Evolutionary conservation across 2,888 invertebrate genomes (phyloP).

Genomic region (Erannis defoliaria): DNA sequence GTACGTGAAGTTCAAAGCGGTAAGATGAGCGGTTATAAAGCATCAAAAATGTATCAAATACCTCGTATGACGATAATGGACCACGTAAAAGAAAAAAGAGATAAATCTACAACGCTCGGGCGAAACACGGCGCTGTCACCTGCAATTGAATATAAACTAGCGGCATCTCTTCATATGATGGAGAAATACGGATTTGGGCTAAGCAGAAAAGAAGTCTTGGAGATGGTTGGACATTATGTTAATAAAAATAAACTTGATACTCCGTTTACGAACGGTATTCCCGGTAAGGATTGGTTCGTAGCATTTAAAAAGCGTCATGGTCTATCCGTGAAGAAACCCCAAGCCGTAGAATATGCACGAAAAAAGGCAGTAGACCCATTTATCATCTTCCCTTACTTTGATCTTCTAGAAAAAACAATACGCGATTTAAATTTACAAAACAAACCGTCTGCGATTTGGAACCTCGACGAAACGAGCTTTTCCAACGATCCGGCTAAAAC

Average conservation of each 20-base stretch:
- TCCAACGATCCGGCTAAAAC: neutral
- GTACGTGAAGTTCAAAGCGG: too few relatives aligned
- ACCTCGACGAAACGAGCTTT: neutral
- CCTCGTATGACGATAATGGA: neutral
- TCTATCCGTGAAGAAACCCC: too few relatives aligned
- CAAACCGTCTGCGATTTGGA: conserved; percentile 1
- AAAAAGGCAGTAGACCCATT: conserved; percentile 14
- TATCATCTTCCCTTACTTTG: conserved; percentile 40
- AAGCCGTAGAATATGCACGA: neutral
- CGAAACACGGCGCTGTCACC: neutral
- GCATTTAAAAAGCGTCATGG: too few relatives aligned
- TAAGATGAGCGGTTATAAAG: too few relatives aligned
- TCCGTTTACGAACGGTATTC: too few relatives aligned
- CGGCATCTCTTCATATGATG: neutral
- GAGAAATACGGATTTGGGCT: too few relatives aligned
- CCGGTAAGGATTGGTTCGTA: too few relatives aligned
- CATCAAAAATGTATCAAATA: too few relatives aligned
- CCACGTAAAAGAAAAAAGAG: neutral
- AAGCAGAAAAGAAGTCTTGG: too few relatives aligned
- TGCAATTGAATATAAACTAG: neutral
- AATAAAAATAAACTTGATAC: too few relatives aligned
- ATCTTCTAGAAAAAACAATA: conserved; percentile 39
- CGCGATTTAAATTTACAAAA: conserved; percentile 33
- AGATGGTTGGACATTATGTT: too few relatives aligned
- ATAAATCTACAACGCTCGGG: neutral